Base-by-base conservation (phyloP, 1,140 invertebrate genomes). In the Zaprionus nigranus region DNA sequence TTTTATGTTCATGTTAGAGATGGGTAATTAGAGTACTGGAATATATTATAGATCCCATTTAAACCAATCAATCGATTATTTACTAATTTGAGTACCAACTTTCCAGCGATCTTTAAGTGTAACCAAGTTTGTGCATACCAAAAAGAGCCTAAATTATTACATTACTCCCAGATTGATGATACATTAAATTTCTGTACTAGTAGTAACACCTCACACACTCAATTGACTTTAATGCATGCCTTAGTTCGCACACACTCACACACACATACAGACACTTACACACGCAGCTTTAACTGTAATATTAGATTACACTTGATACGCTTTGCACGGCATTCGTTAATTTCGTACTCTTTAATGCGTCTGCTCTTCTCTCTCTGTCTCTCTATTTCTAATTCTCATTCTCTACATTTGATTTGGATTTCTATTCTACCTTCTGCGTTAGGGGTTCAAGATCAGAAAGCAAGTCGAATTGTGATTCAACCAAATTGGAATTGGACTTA, bases 401-500 rank as follows among this genome's bases (percentile, higher is more conserved):
- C 54, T 56, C 3, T 62, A 22, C 59, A 63, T 64, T 54, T 24
- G 17, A 56, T 57, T 62, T 61, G n/a, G 43, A 20, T 57, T 56
- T 56, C 40, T 9, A 38, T 22, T 15, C 40, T 11, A 62, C 34
- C 51, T 20, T 13, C 46, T 17, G 54, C 57, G 22, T 36, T 67
- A 72, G 81, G 81, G 81, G 81, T 85, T 85, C 78, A 81, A 85
- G 78, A 81, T 78, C 70, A 85, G 68, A 17, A 46, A 36, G 38
- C 11, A 53, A 77, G 46, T 72, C 49, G 30, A n/a, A 40, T 46
- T 62, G 63, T 17, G 15, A 38, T 17, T 34, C 34, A 38, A 43
- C 26, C 51, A 53, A 76, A 72, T 59, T 17, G 22, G 30, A 58
- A 76, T 59, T 59, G 56, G 54, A 56, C 24, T 22, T 17, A 49